Conservation (phyloP, 2,888 invertebrate species). For the Lampropteryx suffumata region DNA sequence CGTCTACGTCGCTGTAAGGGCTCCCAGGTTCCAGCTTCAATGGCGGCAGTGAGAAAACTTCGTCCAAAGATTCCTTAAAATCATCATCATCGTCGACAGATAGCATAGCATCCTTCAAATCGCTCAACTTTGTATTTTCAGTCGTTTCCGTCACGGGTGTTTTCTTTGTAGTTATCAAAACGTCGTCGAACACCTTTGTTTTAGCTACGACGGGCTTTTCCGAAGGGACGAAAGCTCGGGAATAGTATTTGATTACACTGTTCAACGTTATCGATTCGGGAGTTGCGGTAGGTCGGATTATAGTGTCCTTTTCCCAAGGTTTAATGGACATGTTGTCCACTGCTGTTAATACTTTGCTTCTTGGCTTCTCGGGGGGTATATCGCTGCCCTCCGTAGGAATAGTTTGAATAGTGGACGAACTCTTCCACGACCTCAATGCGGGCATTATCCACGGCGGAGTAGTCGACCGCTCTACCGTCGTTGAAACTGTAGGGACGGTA, state of each 20-base stretch:
- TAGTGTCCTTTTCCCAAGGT: slow-evolving; percentile 70
- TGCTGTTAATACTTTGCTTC: slow-evolving; percentile 57
- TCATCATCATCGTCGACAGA: slow-evolving; percentile 76
- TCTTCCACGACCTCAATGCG: slow-evolving; percentile 73
- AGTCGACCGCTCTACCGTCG: slow-evolving; percentile 53
- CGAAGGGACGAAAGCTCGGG: slow-evolving; percentile 53
- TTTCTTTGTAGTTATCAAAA: slow-evolving; percentile 64
- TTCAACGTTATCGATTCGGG: slow-evolving; percentile 63
- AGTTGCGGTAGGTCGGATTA: slow-evolving; percentile 66
- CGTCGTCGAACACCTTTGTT: slow-evolving; percentile 63
- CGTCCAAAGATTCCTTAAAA: slow-evolving; percentile 73
- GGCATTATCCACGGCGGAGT: slow-evolving; percentile 81
- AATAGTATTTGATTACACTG: slow-evolving; percentile 61
- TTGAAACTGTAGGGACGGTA: slow-evolving; percentile 30
- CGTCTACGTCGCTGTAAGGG: slow-evolving; percentile 60
- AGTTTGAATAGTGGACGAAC: slow-evolving; percentile 59
- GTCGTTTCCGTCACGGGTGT: slow-evolving; percentile 56
- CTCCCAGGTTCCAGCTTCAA: slow-evolving; percentile 61
- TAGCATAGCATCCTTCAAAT: slow-evolving; percentile 71
- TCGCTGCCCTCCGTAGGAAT: slow-evolving; percentile 60
- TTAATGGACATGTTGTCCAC: slow-evolving; percentile 64
- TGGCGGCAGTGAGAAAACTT: slow-evolving; percentile 73
- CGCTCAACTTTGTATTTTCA: slow-evolving; percentile 59
- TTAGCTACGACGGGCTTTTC: slow-evolving; percentile 55
- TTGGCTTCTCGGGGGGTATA: slow-evolving; percentile 58